Evolutionary conservation across 2,888 invertebrate genomes (phyloP).

Genomic region (Clitarchus hookeri): DNA sequence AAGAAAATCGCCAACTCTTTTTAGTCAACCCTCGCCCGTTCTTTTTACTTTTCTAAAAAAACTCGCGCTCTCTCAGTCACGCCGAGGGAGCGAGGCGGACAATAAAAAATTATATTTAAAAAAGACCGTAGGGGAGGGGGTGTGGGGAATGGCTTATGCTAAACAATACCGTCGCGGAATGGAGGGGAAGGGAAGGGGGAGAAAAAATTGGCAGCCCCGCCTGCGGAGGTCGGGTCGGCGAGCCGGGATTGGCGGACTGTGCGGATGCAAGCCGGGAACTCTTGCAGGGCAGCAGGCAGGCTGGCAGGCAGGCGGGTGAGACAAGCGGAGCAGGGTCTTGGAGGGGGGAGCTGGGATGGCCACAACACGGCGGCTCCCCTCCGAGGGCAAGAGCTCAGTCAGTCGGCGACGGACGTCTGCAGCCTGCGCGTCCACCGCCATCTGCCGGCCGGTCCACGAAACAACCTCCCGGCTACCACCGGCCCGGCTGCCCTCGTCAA

Average conservation of each 20-base stretch:
- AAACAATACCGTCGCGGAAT: too few relatives aligned
- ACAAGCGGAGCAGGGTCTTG: background rate
- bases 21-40: background rate
- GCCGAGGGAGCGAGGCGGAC: background rate
- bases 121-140: background rate
- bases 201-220: constrained; percentile 2
- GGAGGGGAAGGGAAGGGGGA: background rate
- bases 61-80: background rate
- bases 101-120: background rate
- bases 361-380: background rate
- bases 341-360: background rate
- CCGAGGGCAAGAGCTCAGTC: background rate
- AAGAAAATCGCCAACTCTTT: background rate
- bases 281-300: background rate
- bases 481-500: too few relatives aligned
- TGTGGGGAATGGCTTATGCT: background rate
- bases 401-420: background rate
- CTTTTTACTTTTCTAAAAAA: background rate
- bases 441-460: background rate
- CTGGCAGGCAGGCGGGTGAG: background rate
- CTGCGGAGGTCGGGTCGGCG: background rate
- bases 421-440: background rate
- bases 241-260: background rate
- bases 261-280: background rate
- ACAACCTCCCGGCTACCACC: too few relatives aligned